phyloP scores from a whole-genome alignment of 64 coral and sea anemone genomes.

The Pocillopora verrucosa region DNA sequence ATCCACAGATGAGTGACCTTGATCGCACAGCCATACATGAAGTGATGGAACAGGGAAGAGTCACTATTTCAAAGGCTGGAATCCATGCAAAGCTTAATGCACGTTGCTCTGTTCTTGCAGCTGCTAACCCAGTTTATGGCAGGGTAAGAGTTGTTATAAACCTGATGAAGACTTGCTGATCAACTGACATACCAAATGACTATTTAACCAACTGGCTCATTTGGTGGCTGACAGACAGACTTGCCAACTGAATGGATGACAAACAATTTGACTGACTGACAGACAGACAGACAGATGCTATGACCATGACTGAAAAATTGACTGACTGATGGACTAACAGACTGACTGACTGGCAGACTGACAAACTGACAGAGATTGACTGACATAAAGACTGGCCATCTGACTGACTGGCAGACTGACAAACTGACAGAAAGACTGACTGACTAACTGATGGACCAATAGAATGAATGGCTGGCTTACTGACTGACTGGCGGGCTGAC shows the following conservation, averaged over 20 bases:
- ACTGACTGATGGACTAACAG: neutral
- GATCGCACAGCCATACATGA: slow-evolving; percentile 98
- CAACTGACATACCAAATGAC: neutral
- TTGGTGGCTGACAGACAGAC: neutral
- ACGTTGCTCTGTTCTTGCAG: slow-evolving; percentile 90
- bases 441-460: neutral
- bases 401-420: neutral
- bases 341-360: neutral
- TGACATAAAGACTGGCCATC: too few species aligned
- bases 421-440: neutral
- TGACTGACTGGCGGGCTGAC: neutral
- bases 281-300: neutral
- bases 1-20: slow-evolving; percentile 95
- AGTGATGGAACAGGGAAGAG: slow-evolving; percentile 97
- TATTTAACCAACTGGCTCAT: too few species aligned
- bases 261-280: neutral
- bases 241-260: neutral
- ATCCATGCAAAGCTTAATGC: slow-evolving; percentile 99
- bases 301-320: neutral
- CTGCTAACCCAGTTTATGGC: slow-evolving; percentile 97
- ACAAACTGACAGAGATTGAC: neutral
- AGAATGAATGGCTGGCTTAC: too few species aligned
- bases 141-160: slow-evolving; percentile 54
- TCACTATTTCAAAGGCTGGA: slow-evolving; percentile 97
- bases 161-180: too few species aligned